Base-by-base conservation (phyloP, 2,888 invertebrate species). In the Blastobasis adustella region DNA sequence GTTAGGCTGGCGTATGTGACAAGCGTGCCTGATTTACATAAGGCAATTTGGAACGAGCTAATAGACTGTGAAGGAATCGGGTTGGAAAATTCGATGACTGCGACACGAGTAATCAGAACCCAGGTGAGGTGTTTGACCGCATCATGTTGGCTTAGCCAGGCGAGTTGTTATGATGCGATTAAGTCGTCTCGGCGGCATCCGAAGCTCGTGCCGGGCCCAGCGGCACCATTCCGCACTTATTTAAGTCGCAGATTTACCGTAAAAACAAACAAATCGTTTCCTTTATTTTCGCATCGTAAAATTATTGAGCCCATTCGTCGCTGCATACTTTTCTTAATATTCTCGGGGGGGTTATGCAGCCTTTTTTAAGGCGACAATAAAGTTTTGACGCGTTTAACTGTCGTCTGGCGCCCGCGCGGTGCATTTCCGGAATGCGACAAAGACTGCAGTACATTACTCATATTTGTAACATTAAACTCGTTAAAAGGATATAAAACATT, bases 71-170 rank as follows among this genome's bases (percentile, higher is more conserved):
- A 51, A 51, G 49, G 52, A 67, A 65, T 57, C 54, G 55, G 61
- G 58, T 51, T 58, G 58, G 55, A 58, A 57, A 40, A 37, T 37
- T 59, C 58, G 57, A 60, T 59, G 58, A 63, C 60, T 63, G 61
- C 59, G 63, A 58, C 51, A 56, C 62, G 58, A 55, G 55, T 49
- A 54, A 54, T 56, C 23, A 23, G 23, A 3, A 23, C 23, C 59
- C 77, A 79, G 79, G 81, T 79, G 73, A 70, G 83, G 82, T 82
- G 63, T 56, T 76, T 79, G 82, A 79, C 82, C 83, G 73, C 65
- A 67, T 63, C 67, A 73, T 23, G 23, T 23, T 73, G 75, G 75
- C 69, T 70, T 71, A 59, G 66, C 70, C 62, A 57, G 63, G 62
- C 67, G 62, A 73, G 78, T 66, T 65, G 82, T 82, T 79, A 72